phyloP scores from a whole-genome alignment of 1,140 invertebrate genomes.

The Trachymyrmex septentrionalis region DNA sequence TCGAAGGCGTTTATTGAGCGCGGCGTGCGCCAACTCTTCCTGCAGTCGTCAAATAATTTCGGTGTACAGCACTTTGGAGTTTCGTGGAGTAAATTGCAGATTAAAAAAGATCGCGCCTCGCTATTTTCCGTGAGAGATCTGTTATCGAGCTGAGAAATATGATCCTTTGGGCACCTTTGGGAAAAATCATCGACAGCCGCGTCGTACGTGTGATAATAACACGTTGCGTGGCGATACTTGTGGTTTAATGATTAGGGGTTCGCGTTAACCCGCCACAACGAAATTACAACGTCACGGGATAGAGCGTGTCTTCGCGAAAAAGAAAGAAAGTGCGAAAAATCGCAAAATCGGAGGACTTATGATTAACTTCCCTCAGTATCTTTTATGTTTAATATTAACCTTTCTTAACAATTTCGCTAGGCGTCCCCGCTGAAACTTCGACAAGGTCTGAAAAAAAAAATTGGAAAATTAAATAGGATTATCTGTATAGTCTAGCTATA shows the following conservation, averaged over 20 bases:
- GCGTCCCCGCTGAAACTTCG: neutral
- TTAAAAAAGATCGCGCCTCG: slow-evolving; percentile 26
- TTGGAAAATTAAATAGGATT: slow-evolving; percentile 53
- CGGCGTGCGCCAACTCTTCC: neutral
- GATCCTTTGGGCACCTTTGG: slow-evolving; percentile 4
- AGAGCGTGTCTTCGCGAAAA: slow-evolving; percentile 41
- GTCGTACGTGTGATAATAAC: slow-evolving; percentile 59
- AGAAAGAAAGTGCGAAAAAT: slow-evolving; percentile 23
- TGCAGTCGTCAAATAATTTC: slow-evolving; percentile 2
- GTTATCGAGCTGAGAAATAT: slow-evolving; percentile 55
- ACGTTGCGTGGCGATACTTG: slow-evolving; percentile 48
- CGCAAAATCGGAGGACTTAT: slow-evolving; percentile 25
- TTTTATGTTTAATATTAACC: slow-evolving; percentile 25
- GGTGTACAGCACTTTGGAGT: neutral
- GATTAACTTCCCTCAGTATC: slow-evolving; percentile 23
- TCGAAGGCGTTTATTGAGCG: slow-evolving; percentile 14
- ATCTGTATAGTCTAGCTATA: neutral
- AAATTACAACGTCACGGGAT: slow-evolving; percentile 49
- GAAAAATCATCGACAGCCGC: slow-evolving; percentile 40
- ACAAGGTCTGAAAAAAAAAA: slow-evolving; percentile 5
- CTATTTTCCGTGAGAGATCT: slow-evolving; percentile 10
- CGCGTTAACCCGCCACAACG: slow-evolving; percentile 38
- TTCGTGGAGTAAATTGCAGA: slow-evolving; percentile 12
- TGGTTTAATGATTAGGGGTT: slow-evolving; percentile 58
- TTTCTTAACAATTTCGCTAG: slow-evolving; percentile 16